Evolutionary conservation across 2,113 vertebrate species (phyloP), one percentile per base, ranked within the genome.

Genomic region (Alces alces): DNA sequence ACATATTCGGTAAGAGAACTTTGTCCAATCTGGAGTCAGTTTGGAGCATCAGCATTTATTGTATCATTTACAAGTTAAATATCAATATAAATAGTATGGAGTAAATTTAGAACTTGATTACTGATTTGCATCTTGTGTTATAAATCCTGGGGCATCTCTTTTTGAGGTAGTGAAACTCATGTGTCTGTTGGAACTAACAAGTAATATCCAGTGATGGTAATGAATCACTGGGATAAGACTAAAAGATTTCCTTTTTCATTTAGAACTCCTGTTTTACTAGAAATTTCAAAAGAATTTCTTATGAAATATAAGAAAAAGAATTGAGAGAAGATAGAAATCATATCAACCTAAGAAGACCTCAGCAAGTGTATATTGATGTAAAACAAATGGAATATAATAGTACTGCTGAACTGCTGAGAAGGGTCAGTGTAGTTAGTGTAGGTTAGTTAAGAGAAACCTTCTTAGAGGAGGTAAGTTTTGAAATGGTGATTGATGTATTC

Each of bases 51-150:
- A 79, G 66, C 60, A 91, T 93, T 93, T 91, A 70, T 91, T 94
- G 36, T 70, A n/a, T 39, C 45, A 73, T 92, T 86, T 95, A 88
- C 87, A 47, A 95, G 39, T 89, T 45, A 57, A 66, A 43, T 64
- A 80, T 28, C 39, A 90, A 6, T 91, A 16, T 93, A 96, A 85
- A 16, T 50, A 66, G 50, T 83, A 50, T 86, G 88, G 54, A 92
- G 61, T 92, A 96, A 95, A 96, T 91, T 89, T 15, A 97, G 43
- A 86, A 87, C 13, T 95, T 97, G 45, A 45, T 78, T 96, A 58
- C 28, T 89, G 66, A 95, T 95, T 95, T 94, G 19, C 57, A 86
- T 89, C 23, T 95, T 92, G 30, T 45, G 2, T 64, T 80, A 91
- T 86, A 47, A 47, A 54, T 58, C 43, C 21, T 96, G 6, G 23